Conservation (phyloP, 2,888 invertebrate genomes). For the Ceraclea dissimilis region DNA sequence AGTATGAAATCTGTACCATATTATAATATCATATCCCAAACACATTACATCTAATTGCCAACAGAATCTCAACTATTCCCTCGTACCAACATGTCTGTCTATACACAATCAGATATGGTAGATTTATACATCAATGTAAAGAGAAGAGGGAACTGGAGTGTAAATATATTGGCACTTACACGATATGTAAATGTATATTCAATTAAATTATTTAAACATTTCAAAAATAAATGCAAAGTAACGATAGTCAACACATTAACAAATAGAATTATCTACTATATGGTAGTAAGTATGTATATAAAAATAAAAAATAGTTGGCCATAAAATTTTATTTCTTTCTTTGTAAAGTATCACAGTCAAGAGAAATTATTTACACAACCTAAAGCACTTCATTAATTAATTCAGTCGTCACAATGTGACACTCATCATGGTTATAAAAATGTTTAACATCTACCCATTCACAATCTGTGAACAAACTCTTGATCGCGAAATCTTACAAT, state of each 20-base stretch:
- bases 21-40: background rate
- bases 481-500: too few species aligned
- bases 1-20: conserved; percentile 4
- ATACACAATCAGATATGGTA: background rate
- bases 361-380: conserved; percentile 21
- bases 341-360: conserved; percentile 21
- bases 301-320: background rate
- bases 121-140: background rate
- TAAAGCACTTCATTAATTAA: conserved; percentile 7
- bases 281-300: background rate
- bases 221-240: background rate
- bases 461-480: too few species aligned
- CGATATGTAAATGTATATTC: background rate
- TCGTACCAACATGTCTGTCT: background rate
- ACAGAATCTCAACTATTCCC: background rate
- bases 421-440: too few species aligned
- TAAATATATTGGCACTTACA: conserved; percentile 1
- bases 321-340: background rate
- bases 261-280: background rate
- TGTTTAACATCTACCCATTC: too few species aligned
- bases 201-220: background rate
- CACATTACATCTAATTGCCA: background rate
- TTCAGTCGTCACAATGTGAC: background rate
- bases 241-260: background rate
- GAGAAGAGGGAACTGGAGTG: background rate